phyloP scores from a whole-genome alignment of 2,888 invertebrate genomes.

The Thymelicus sylvestris region DNA sequence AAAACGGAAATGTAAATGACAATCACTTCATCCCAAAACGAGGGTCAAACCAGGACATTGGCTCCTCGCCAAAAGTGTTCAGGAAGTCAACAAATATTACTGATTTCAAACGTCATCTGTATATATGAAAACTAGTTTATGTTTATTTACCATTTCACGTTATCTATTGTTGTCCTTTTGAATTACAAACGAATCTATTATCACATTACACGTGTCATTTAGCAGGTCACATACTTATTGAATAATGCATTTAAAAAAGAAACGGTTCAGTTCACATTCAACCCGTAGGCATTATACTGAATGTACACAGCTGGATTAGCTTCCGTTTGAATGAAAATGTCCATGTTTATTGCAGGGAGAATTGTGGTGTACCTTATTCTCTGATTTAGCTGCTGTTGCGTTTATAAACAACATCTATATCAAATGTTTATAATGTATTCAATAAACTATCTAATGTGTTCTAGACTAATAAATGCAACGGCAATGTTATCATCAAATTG shows the following conservation, averaged over 20 bases:
- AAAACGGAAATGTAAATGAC: slow-evolving; percentile 22
- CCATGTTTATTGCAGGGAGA: slow-evolving; percentile 1
- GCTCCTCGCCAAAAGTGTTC: slow-evolving; percentile 29
- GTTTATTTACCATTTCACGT: slow-evolving; percentile 9
- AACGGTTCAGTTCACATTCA: neutral
- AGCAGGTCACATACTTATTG: neutral
- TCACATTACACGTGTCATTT: slow-evolving; percentile 4
- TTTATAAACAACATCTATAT: neutral
- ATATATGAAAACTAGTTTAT: neutral
- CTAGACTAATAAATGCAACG: too few relatives aligned
- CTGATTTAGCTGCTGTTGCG: neutral
- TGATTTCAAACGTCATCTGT: slow-evolving; percentile 1
- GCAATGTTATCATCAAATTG: neutral
- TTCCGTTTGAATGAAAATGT: neutral
- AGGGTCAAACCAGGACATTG: slow-evolving; percentile 24
- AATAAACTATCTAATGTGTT: too few relatives aligned
- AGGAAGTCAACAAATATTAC: slow-evolving; percentile 29
- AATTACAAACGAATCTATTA: slow-evolving; percentile 1
- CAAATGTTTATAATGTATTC: neutral
- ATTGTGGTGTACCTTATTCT: slow-evolving; percentile 4
- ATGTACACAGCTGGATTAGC: neutral
- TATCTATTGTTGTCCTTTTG: neutral
- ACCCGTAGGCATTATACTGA: neutral
- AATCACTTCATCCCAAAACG: slow-evolving; percentile 23
- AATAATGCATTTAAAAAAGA: slow-evolving; percentile 3